A percentile compares a stretch with the other conserved stretches of the same genome.
Evolutionary conservation across 2,797 vertebrate genomes (phyloP).

Genomic region (Bothrops alternatus): DNA sequence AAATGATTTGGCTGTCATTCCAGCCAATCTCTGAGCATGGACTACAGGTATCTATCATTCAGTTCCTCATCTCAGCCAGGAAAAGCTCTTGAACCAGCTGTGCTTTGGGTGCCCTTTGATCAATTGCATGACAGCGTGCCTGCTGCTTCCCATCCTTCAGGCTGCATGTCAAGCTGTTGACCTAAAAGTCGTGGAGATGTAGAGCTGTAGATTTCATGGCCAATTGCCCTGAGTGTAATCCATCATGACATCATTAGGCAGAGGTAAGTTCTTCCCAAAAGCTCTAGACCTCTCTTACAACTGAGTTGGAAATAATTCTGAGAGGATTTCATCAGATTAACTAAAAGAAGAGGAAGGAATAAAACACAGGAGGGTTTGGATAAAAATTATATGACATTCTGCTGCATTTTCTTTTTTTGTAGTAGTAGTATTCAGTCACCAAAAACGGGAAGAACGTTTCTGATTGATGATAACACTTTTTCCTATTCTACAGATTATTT

Average conservation of each 20-base stretch:
- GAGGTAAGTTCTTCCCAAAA: conserved; percentile 36
- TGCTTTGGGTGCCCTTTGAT: not conserved
- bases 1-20: not conserved
- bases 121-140: not conserved
- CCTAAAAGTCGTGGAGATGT: not conserved
- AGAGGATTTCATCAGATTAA: not conserved
- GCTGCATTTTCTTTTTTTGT: not conserved
- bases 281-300: conserved; percentile 23
- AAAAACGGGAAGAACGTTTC: conserved; percentile 32
- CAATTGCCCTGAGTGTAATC: not conserved
- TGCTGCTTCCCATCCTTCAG: not conserved
- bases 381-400: conserved; percentile 2
- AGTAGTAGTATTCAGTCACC: conserved; percentile 18
- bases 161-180: not conserved
- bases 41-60: not conserved
- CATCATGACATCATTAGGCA: conserved; percentile 32
- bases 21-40: not conserved
- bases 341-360: not conserved
- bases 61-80: not conserved
- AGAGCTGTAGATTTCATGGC: not conserved
- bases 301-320: not conserved
- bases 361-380: not conserved
- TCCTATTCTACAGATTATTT: conserved; percentile 14
- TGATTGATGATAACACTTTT: conserved; percentile 34
- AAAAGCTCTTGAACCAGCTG: not conserved